Percentiles rank a stretch among this genome's conserved stretches.
Conservation (phyloP, 2,888 invertebrate genomes). For the Eupsilia transversa region DNA sequence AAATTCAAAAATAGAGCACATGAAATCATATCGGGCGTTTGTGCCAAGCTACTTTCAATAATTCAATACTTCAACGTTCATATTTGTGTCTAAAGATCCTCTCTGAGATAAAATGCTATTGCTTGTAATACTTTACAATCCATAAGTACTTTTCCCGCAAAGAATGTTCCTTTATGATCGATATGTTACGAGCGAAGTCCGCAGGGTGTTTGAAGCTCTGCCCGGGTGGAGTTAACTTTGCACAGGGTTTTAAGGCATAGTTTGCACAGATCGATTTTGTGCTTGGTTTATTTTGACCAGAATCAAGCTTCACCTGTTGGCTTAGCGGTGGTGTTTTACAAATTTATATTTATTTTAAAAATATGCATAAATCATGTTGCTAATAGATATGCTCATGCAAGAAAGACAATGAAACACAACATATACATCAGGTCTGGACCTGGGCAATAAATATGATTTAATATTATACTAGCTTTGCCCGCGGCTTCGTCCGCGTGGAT, state of each 20-base stretch:
- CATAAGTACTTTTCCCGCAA: conserved; percentile 10
- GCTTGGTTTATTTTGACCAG: background rate
- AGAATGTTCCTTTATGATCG: conserved; percentile 33
- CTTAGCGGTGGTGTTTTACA: background rate
- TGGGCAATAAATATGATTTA: background rate
- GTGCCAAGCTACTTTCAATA: background rate
- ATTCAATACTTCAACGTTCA: conserved; percentile 9
- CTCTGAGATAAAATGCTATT: conserved; percentile 13
- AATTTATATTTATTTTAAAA: background rate
- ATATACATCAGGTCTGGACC: background rate
- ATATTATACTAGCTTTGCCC: too few species aligned
- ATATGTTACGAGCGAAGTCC: conserved; percentile 14
- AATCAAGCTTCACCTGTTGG: background rate
- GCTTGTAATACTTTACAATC: conserved; percentile 8
- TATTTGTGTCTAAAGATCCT: background rate
- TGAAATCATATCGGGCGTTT: too few species aligned
- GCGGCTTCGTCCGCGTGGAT: too few species aligned
- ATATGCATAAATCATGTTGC: background rate
- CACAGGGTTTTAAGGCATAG: background rate
- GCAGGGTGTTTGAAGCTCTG: conserved; percentile 4
- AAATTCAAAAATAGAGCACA: background rate
- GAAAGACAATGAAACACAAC: background rate
- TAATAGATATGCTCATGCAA: background rate
- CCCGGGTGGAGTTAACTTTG: conserved; percentile 10
- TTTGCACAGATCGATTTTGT: conserved; percentile 8